These are phyloP conservation scores for Phoxinus dragarum DNA, from an alignment of 2,797 vertebrate species.

Conservation along the genomic window DNA sequence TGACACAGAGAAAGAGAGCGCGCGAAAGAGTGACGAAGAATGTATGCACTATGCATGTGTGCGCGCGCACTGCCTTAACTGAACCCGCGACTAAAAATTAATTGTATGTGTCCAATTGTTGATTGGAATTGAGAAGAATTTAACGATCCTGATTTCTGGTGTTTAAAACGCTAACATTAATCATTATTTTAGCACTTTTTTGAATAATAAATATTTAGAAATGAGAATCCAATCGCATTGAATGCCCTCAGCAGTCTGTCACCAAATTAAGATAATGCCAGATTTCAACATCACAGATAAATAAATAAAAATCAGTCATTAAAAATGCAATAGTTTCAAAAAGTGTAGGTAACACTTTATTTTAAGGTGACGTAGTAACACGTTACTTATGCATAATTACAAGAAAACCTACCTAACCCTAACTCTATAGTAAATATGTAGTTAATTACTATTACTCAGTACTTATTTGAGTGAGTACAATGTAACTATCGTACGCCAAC, in stretches of 20 bases:
- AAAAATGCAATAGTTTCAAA: background rate
- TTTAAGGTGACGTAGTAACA: no score
- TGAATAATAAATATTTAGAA: background rate
- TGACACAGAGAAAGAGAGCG: slow-evolving; percentile 13
- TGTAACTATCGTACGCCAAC: no score
- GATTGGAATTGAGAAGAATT: background rate
- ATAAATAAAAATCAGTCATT: background rate
- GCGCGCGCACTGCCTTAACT: slow-evolving; percentile 12
- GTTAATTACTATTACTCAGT: no score
- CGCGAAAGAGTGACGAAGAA: slow-evolving; percentile 31
- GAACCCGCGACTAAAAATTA: slow-evolving; percentile 13
- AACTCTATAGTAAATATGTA: no score
- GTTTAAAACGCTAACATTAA: background rate
- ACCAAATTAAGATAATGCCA: background rate
- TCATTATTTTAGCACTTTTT: background rate
- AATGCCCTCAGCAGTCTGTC: background rate
- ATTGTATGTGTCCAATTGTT: background rate
- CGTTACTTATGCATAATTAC: no score
- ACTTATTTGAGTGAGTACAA: no score
- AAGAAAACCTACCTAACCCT: no score
- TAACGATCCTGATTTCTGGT: background rate
- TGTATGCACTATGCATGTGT: background rate
- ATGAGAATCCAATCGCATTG: background rate
- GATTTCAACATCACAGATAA: background rate
- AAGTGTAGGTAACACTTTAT: no score